Conservation (phyloP, 2,113 vertebrate species). For the Rhinoderma darwinii region DNA sequence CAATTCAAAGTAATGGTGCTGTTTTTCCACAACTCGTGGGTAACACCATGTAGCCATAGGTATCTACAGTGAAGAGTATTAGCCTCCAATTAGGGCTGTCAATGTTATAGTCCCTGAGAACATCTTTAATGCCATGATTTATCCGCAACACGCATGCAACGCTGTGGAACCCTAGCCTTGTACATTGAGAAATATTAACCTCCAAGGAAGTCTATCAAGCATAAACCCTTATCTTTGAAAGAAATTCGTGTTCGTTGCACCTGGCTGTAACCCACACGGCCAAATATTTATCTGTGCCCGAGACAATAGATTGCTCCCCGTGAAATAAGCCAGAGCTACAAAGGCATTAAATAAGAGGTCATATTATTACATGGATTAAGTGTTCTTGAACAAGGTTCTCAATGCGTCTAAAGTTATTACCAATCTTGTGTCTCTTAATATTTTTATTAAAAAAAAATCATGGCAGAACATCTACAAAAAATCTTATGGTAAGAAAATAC, state of each 20-base stretch:
- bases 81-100: neutral
- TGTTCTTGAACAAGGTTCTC: conserved; percentile 40
- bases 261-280: neutral
- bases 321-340: conserved; percentile 15
- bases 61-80: neutral
- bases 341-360: conserved; percentile 8
- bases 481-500: neutral
- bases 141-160: too few relatives aligned
- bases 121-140: too few relatives aligned
- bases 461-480: neutral
- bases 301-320: conserved; percentile 35
- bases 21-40: too few relatives aligned
- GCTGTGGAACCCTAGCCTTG: too few relatives aligned
- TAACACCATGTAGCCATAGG: too few relatives aligned
- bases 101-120: too few relatives aligned
- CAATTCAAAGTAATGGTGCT: too few relatives aligned
- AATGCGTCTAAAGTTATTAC: neutral
- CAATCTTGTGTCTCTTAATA: neutral
- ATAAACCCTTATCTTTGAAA: neutral
- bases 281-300: conserved; percentile 7
- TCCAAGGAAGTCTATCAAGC: neutral
- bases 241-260: neutral
- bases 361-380: conserved; percentile 44
- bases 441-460: neutral
- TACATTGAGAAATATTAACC: neutral